Evolutionary conservation across 2,113 vertebrate genomes (phyloP).

Genomic region (Bucco capensis): DNA sequence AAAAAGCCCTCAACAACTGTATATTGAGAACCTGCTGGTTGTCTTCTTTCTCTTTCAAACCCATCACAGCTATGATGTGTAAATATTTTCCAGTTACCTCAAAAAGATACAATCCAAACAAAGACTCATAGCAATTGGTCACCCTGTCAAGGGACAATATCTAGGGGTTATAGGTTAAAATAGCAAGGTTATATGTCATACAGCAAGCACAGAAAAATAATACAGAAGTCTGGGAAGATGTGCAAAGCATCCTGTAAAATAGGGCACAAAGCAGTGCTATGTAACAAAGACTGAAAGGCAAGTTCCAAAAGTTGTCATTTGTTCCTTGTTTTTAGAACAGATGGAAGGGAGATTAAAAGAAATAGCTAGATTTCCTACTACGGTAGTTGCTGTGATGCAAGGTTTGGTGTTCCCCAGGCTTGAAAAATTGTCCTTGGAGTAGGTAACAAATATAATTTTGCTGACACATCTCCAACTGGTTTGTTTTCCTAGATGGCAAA

Average conservation of each 20-base stretch:
- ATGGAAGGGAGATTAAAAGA: background rate
- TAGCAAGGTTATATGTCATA: background rate
- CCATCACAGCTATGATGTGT: background rate
- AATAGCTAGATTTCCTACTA: background rate
- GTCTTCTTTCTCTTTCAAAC: background rate
- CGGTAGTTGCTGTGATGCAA: background rate
- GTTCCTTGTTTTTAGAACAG: background rate
- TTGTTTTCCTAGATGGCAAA: background rate
- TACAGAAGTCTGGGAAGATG: background rate
- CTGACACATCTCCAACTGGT: background rate
- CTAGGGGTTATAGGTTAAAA: background rate
- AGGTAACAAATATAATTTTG: background rate
- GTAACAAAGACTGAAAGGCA: background rate
- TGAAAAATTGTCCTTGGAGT: background rate
- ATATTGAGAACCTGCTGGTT: background rate
- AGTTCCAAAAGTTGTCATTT: background rate
- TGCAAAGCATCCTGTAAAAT: background rate
- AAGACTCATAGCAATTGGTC: background rate
- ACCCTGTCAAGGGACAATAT: background rate
- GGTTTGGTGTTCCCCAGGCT: background rate
- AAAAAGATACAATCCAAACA: background rate
- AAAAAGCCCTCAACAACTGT: background rate
- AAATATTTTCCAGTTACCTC: background rate
- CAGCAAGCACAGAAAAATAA: background rate
- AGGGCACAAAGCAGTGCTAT: background rate